Conservation (phyloP, 2,797 vertebrate species). For the Falco peregrinus region DNA sequence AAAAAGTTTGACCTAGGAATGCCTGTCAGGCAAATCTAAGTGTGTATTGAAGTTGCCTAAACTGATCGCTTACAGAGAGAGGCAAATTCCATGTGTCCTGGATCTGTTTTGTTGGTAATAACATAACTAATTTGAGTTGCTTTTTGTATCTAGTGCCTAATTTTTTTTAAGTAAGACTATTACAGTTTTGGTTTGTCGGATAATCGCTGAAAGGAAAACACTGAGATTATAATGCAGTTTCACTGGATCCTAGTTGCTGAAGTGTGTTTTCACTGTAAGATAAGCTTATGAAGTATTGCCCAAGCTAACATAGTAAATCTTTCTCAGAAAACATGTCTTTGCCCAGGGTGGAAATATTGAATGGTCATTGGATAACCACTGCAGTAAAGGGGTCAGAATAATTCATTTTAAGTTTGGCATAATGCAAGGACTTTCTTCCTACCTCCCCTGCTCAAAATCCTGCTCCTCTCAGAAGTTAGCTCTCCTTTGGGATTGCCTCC, state of each 20-base stretch:
- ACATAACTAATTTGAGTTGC: constrained; percentile 59
- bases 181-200: constrained; percentile 71
- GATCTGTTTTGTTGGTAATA: constrained; percentile 55
- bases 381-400: constrained; percentile 68
- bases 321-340: constrained; percentile 71
- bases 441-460: background rate
- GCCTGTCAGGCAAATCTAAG: background rate
- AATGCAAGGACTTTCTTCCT: constrained; percentile 18
- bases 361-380: constrained; percentile 70
- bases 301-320: constrained; percentile 77
- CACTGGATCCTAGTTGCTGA: constrained; percentile 55
- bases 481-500: background rate
- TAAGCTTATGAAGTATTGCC: constrained; percentile 70
- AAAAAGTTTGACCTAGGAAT: background rate
- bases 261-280: constrained; percentile 75
- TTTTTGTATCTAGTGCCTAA: constrained; percentile 51
- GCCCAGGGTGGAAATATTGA: constrained; percentile 74
- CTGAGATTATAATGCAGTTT: constrained; percentile 65
- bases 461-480: background rate
- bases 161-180: constrained; percentile 58
- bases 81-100: constrained; percentile 35
- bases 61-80: constrained; percentile 4
- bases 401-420: constrained; percentile 64
- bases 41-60: background rate
- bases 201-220: constrained; percentile 70